Base-by-base conservation (phyloP, 2,888 invertebrate genomes). In the Sipha maydis region DNA sequence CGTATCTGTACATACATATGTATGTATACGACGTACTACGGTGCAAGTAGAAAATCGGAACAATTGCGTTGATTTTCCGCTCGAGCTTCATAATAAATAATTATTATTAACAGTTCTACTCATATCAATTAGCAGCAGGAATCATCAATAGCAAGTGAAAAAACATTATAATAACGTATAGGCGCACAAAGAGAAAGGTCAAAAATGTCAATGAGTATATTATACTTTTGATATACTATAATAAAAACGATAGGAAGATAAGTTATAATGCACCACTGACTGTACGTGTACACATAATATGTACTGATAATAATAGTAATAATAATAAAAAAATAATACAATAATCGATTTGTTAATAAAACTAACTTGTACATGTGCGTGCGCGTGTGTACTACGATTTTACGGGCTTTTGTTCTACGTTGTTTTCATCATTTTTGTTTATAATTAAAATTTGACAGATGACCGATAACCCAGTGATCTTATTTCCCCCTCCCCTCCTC, bases 401-500 rank as follows among this genome's bases (percentile, higher is more conserved):
- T 61, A 25, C 11, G 21, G 28, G 34, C 34, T 79, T 56, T 78
- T 78, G 28, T 79, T 79, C 38, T 38, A 4, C n/a, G 38, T 38
- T 79, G n/a, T 79, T 61, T 61, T 38, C n/a, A 61, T 79, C 25
- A 3, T 79, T 61, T 79, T 79, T 56, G 25, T 61, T 79, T 25
- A 17, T 61, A 61, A 79, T 61, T 79, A 61, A 61, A 61, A 79
- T 79, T 61, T 38, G 25, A 79, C 38, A 79, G 79, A n/a, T 38
- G 61, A 79, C 14, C 38, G 61, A 79, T 79, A 79, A 79, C 17
- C 17, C 56, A 25, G 56, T 56, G 78, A 31, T 78, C 56, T 78
- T 78, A 54, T 31, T 78, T 56, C 17, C 19, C 31, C 78, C 67
- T 9, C 4, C 19, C 5, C 9, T n/a, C 19, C 31, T 54, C 28